A percentile compares a stretch with the other conserved stretches of the same genome.
Evolutionary conservation across 2,888 invertebrate species (phyloP).

Genomic region (Macrosiphum euphorbiae): DNA sequence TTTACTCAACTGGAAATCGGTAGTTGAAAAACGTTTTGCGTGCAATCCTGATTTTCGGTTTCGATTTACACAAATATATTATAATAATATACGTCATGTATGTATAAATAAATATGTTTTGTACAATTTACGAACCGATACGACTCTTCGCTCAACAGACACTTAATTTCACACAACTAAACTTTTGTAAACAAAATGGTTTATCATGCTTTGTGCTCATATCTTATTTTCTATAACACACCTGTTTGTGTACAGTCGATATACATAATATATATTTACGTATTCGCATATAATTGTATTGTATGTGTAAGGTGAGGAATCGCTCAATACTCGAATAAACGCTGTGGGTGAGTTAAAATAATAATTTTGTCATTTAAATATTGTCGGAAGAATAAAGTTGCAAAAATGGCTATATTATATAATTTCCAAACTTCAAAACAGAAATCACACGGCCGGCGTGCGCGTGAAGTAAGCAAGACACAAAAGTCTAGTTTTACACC

Average conservation of each 20-base stretch:
- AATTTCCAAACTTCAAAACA: constrained; percentile 6
- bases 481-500: not conserved
- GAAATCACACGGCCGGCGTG: not conserved
- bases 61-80: not conserved
- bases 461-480: not conserved
- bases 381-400: not conserved
- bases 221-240: not conserved
- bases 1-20: constrained; percentile 22
- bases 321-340: not conserved
- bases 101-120: not conserved
- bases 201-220: not conserved
- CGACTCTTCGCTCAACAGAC: not conserved
- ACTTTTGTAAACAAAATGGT: not conserved
- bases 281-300: not conserved
- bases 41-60: constrained; percentile 19
- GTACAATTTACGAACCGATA: not conserved
- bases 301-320: not conserved
- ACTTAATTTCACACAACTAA: not conserved
- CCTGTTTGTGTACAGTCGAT: not conserved
- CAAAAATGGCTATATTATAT: not conserved
- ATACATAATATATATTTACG: not conserved
- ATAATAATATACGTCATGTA: not conserved
- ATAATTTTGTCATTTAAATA: not conserved
- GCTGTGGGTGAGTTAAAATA: not conserved
- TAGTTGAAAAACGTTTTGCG: constrained; percentile 24